A percentile compares a stretch with the other conserved stretches of the same genome.
These are phyloP conservation scores for Drosophila virilis DNA, from an alignment of 1,140 invertebrate genomes.

Conservation along the genomic window DNA sequence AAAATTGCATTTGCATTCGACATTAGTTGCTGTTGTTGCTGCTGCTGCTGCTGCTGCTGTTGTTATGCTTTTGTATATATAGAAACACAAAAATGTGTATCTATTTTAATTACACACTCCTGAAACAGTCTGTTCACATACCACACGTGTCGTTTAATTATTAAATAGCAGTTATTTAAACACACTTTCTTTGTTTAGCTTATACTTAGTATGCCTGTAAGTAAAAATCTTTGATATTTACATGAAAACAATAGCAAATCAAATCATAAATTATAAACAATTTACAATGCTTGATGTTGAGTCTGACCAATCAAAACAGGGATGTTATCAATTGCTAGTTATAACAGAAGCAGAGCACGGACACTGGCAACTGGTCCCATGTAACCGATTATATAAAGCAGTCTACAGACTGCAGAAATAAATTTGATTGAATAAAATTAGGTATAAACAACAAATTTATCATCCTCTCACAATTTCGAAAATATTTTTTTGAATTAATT, in stretches of 20 bases:
- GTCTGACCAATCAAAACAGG: not conserved
- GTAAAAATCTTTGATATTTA: conserved; percentile 61
- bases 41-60: conserved; percentile 24
- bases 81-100: conserved; percentile 4
- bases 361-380: too few species aligned
- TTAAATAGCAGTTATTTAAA: conserved; percentile 54
- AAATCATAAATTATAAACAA: conserved; percentile 4
- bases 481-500: too few species aligned
- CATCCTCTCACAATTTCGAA: too few species aligned
- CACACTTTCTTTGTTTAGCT: conserved; percentile 55
- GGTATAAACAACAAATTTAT: too few species aligned
- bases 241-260: conserved; percentile 40
- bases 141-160: conserved; percentile 60
- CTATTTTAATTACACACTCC: conserved; percentile 47
- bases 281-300: conserved; percentile 34
- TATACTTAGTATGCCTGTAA: conserved; percentile 53
- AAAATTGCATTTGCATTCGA: conserved; percentile 65
- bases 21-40: conserved; percentile 41
- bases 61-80: conserved; percentile 36
- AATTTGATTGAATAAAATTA: too few species aligned
- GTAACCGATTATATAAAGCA: too few species aligned
- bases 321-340: not conserved
- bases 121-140: conserved; percentile 70
- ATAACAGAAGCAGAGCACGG: too few species aligned
- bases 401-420: too few species aligned